Evolutionary conservation across 2,113 vertebrate species (phyloP).

Genomic region (Catharus minimus): DNA sequence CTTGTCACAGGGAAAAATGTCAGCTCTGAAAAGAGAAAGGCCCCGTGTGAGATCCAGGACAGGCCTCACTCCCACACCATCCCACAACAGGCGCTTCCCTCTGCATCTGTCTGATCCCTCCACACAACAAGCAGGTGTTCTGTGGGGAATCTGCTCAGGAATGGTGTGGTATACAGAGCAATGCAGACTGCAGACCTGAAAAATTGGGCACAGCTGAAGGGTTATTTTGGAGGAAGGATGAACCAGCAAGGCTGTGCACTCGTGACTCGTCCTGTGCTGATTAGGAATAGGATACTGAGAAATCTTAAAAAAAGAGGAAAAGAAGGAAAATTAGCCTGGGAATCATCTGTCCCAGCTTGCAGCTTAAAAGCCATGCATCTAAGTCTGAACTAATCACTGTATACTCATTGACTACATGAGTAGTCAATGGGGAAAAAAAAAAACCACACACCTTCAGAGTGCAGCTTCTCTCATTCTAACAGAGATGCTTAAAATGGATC

Average conservation of each 20-base stretch:
- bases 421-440: not conserved
- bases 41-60: not conserved
- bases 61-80: not conserved
- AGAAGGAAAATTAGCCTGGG: not conserved
- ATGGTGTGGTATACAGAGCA: not conserved
- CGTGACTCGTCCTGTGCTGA: not conserved
- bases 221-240: conserved; percentile 7
- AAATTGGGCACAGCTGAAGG: conserved; percentile 18
- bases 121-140: not conserved
- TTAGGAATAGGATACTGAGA: not conserved
- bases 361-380: not conserved
- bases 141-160: not conserved
- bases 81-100: not conserved
- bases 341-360: not conserved
- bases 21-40: not conserved
- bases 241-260: not conserved
- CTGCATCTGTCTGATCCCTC: not conserved
- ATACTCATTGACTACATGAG: not conserved
- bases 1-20: not conserved
- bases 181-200: not conserved
- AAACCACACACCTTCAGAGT: not conserved
- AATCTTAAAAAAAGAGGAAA: not conserved
- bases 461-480: not conserved
- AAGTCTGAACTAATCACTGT: not conserved
- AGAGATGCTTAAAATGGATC: not conserved